These are phyloP conservation scores for Plecotus auritus DNA, from an alignment of 2,113 vertebrate species.

Conservation along the genomic window DNA sequence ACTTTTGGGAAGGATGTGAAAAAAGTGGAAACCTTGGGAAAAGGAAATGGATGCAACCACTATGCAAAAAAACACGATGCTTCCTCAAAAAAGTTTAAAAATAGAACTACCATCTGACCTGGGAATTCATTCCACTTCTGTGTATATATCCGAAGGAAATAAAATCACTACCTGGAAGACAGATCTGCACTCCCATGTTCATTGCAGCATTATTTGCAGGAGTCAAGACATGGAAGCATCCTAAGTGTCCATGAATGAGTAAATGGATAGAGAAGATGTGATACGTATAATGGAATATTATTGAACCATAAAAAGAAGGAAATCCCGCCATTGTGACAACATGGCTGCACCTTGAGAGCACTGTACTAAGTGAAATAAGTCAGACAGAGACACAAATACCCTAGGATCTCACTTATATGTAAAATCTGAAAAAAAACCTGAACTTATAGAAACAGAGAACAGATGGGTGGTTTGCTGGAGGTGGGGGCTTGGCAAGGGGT, in stretches of 20 bases:
- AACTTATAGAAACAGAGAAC: background rate
- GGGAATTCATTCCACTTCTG: background rate
- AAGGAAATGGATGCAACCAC: background rate
- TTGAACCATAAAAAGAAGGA: background rate
- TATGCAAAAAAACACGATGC: background rate
- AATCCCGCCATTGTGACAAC: background rate
- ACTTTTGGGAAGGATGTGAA: background rate
- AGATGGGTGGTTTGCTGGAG: background rate
- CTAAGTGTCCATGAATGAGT: background rate
- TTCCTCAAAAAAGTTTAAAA: background rate
- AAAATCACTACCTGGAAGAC: background rate
- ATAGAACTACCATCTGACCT: background rate
- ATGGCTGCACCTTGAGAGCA: background rate
- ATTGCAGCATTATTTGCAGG: background rate
- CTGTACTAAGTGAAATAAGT: background rate
- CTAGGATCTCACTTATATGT: background rate
- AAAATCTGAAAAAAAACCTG: background rate
- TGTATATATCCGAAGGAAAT: background rate
- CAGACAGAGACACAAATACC: background rate
- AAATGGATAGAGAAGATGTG: background rate
- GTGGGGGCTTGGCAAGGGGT: background rate
- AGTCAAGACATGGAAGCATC: background rate
- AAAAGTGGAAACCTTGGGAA: background rate
- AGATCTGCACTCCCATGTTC: background rate
- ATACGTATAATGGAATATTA: background rate